A percentile compares a stretch with the other conserved stretches of the same genome.
Evolutionary conservation across 2,797 vertebrate species (phyloP).

Genomic region (Gymnothorax reevesii): DNA sequence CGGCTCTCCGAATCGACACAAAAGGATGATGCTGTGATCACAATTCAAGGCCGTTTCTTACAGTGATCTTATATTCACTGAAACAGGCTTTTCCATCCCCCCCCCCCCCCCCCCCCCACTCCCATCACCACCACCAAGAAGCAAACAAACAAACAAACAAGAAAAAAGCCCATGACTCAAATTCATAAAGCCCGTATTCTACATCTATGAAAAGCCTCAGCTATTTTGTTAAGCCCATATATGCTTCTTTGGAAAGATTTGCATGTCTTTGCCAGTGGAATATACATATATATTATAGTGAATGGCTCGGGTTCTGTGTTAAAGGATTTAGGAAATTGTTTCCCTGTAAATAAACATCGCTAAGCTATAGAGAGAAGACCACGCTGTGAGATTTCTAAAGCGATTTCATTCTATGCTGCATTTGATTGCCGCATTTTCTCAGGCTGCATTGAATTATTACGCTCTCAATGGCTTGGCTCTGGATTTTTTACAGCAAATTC

Average conservation of each 20-base stretch:
- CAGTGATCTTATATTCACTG: conserved; percentile 32
- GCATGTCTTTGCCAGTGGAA: conserved; percentile 12
- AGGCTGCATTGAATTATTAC: background rate
- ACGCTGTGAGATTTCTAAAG: background rate
- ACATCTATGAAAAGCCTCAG: conserved; percentile 25
- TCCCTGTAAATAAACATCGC: conserved; percentile 4
- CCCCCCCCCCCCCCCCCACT: background rate
- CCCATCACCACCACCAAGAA: background rate
- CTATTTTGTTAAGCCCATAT: conserved; percentile 26
- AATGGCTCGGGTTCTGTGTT: background rate
- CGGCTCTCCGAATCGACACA: conserved; percentile 22
- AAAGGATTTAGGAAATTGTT: conserved; percentile 6
- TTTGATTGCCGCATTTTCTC: background rate
- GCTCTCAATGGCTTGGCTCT: background rate
- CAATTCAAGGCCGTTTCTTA: conserved; percentile 38
- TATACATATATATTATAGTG: background rate
- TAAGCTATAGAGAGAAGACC: conserved; percentile 13
- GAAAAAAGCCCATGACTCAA: background rate
- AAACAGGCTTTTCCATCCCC: background rate
- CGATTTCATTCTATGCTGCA: background rate
- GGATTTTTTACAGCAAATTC: background rate
- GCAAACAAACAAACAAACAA: background rate
- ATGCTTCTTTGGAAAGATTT: conserved; percentile 15
- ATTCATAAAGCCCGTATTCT: conserved; percentile 31
- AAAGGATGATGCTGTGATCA: conserved; percentile 34